phyloP scores from a whole-genome alignment of 2,113 vertebrate species.

The Ifrita kowaldi region DNA sequence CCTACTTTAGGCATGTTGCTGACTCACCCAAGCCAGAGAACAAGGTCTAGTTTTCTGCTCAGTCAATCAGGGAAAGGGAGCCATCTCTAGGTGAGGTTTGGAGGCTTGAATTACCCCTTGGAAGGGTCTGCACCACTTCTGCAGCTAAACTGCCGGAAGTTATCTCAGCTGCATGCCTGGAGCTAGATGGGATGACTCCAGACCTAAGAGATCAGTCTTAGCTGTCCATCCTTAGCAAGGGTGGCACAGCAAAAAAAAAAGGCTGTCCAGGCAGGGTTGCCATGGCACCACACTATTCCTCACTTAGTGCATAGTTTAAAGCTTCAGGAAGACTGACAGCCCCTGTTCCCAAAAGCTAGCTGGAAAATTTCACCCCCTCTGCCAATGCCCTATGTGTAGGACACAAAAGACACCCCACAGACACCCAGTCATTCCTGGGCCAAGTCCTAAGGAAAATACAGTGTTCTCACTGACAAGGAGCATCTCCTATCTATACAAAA shows the following conservation, averaged over 20 bases:
- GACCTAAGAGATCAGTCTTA: not conserved
- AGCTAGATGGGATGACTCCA: not conserved
- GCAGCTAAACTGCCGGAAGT: not conserved
- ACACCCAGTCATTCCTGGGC: not conserved
- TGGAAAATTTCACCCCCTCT: not conserved
- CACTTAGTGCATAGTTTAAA: not conserved
- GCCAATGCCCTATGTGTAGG: not conserved
- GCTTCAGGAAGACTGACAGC: not conserved
- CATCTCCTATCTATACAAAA: not conserved
- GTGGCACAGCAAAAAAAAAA: not conserved
- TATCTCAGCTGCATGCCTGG: not conserved
- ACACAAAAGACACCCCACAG: not conserved
- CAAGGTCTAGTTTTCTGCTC: not conserved
- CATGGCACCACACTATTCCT: not conserved
- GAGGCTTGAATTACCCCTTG: not conserved
- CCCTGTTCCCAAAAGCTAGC: not conserved
- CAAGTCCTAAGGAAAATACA: not conserved
- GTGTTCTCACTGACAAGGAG: not conserved
- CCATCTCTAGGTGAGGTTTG: not conserved
- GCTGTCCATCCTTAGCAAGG: not conserved
- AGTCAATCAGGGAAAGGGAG: not conserved
- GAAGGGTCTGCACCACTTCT: not conserved
- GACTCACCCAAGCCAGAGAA: not conserved
- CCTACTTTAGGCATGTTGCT: not conserved
- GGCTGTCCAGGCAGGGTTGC: not conserved